Evolutionary conservation across 2,113 vertebrate species (phyloP), one percentile per base, ranked within the genome.

Genomic region (Archocentrus centrarchus): DNA sequence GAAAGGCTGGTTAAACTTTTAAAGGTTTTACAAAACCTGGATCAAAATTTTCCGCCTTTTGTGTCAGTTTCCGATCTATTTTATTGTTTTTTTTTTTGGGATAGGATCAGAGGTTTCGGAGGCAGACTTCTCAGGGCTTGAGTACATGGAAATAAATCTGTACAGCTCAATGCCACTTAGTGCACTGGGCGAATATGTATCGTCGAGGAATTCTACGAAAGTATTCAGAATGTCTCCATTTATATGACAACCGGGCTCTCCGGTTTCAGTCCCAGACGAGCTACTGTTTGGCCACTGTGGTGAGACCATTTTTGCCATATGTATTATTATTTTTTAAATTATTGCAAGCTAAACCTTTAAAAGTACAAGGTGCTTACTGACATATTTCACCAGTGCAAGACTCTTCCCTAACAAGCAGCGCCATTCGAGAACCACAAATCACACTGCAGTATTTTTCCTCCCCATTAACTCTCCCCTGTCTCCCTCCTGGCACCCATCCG

Each of bases 391-490:
- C 53, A 53, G 32, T 80, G 57, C 22, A 76, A 63, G 66, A 44
- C 64, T 61, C 57, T 83, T 84, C 79, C 66, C 62, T 84, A 90
- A 91, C 73, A 83, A 61, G 75, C 79, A 11, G 73, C 66, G 80
- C 68, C 76, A 89, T 84, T 86, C 89, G 66, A 84, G 68, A 88
- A 35, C 66, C 83, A 78, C 78, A 89, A 87, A 92, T 91, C 88
- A 77, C 73, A 41, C 53, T 77, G 77, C 27, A 39, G 68, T 80
- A 77, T 79, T 84, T 63, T 83, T 75, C 66, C 81, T 82, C 70
- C 61, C 66, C 63, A 70, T 57, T 75, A 73, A 82, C 82, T 87
- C 63, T 78, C 68, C 41, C 50, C 37, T 68, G n/a, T 75, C 59
- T 77, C 75, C 47, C 81, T 90, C 58, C 89, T 80, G 88, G 81